Evolutionary conservation across 2,888 invertebrate species (phyloP), one percentile per base, ranked within the genome.

Genomic region (Aproaerema taeniolella): DNA sequence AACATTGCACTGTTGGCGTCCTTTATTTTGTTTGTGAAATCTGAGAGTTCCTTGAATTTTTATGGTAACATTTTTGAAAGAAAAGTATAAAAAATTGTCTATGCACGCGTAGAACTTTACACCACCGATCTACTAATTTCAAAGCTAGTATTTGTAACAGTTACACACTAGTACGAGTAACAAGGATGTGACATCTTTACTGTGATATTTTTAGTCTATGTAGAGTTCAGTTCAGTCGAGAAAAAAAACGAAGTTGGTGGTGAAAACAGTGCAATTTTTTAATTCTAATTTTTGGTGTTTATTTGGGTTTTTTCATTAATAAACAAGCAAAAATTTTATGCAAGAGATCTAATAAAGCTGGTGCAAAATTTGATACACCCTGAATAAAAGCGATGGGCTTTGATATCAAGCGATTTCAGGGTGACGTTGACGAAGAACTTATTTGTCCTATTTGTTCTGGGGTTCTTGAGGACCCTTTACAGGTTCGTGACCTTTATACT

Each of bases 381-480:
- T n/a, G 11, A 62, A 54, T 58, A 67, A 61, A 52, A 66, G 69
- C 57, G 50, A 98, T 98, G 98, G 98, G 98, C 67, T 98, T 94
- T 89, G 98, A 98, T 87, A 90, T 96, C 60, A 92, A 91, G 82
- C 91, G 98, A 68, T 98, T 98, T 89, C 93, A 95, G 87, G 96
- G 96, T 66, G 95, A 95, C 76, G 97, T 98, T 55, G 98, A 98
- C 82, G 98, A 98, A 88, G 98, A 98, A 88, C 89, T 98, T 47
- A 91, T 98, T 59, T 98, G 98, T 69, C 95, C 98, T 51, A 98
- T 98, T 80, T 98, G 98, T 83, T 95, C 96, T 48, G 95, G 95
- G 52, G 98, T 98, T 49, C 83, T 98, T 40, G 97, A 98, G 68
- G 97, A 98, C 69, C 97, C 98, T 31, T 87, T 98, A 47, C 98